A percentile compares a stretch with the other conserved stretches of the same genome.
phyloP scores from a whole-genome alignment of 2,797 vertebrate species.

The Nothura maculosa region DNA sequence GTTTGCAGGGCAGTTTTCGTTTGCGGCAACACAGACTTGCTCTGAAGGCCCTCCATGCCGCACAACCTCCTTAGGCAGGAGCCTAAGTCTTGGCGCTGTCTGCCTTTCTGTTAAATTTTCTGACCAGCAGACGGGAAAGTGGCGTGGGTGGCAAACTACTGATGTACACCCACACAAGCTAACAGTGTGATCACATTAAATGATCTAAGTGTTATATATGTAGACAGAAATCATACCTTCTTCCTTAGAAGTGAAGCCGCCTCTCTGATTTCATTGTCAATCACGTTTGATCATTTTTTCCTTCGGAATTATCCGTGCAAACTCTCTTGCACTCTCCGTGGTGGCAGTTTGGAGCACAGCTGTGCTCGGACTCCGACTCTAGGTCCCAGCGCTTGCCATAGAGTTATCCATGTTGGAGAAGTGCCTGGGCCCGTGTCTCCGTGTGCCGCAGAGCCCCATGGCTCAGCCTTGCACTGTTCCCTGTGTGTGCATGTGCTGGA shows the following conservation, averaged over 20 bases:
- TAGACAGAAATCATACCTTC: conserved; percentile 28
- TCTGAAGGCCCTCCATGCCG: background rate
- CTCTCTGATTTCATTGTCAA: background rate
- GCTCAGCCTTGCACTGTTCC: background rate
- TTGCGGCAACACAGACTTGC: conserved; percentile 25
- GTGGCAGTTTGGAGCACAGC: background rate
- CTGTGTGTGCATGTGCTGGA: background rate
- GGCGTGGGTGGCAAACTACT: conserved; percentile 37
- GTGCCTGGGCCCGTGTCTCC: background rate
- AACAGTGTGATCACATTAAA: conserved; percentile 27
- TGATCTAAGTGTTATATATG: conserved; percentile 21
- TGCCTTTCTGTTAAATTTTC: conserved; percentile 22
- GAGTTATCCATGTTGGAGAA: background rate
- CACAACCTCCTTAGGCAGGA: background rate
- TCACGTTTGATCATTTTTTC: background rate
- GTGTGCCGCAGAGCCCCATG: fast-evolving
- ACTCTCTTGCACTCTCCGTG: background rate
- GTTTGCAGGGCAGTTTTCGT: background rate
- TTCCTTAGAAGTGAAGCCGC: background rate
- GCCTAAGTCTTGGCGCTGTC: background rate
- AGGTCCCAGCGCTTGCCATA: background rate
- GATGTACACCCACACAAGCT: conserved; percentile 45
- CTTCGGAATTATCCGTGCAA: background rate
- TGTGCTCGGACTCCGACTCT: background rate
- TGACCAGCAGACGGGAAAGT: conserved; percentile 48